Evolutionary conservation across 2,888 invertebrate genomes (phyloP).

Genomic region (Diaphora mendica): DNA sequence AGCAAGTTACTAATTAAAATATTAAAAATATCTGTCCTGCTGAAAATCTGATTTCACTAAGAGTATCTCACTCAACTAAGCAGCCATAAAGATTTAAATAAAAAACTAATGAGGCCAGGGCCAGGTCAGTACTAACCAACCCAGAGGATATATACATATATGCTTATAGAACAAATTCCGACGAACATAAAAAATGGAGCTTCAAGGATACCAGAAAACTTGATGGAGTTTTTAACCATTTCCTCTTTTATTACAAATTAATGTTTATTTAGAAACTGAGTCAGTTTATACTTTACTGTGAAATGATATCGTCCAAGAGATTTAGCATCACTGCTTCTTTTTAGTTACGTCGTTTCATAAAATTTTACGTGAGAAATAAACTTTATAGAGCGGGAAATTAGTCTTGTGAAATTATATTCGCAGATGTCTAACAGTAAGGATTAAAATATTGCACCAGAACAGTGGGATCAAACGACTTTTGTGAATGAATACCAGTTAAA

Average conservation of each 20-base stretch:
- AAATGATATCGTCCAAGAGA: neutral
- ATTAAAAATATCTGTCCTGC: neutral
- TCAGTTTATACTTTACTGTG: neutral
- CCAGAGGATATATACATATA: neutral
- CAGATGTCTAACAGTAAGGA: constrained; percentile 8
- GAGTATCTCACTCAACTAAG: too few species aligned
- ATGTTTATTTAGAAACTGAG: neutral
- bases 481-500: constrained; percentile 54
- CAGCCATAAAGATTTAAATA: neutral
- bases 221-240: neutral
- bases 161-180: neutral
- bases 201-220: neutral
- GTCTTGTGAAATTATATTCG: neutral
- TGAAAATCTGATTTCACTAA: too few species aligned
- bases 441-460: constrained; percentile 28
- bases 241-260: neutral
- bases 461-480: constrained; percentile 46
- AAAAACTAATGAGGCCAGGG: neutral
- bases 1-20: neutral
- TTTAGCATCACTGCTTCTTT: neutral
- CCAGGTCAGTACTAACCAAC: neutral
- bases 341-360: neutral
- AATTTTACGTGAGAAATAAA: neutral
- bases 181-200: neutral
- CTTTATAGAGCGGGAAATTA: neutral